Percentiles rank a stretch among this genome's conserved stretches.
Evolutionary conservation across 2,113 vertebrate species (phyloP).

Genomic region (Rhineura floridana): DNA sequence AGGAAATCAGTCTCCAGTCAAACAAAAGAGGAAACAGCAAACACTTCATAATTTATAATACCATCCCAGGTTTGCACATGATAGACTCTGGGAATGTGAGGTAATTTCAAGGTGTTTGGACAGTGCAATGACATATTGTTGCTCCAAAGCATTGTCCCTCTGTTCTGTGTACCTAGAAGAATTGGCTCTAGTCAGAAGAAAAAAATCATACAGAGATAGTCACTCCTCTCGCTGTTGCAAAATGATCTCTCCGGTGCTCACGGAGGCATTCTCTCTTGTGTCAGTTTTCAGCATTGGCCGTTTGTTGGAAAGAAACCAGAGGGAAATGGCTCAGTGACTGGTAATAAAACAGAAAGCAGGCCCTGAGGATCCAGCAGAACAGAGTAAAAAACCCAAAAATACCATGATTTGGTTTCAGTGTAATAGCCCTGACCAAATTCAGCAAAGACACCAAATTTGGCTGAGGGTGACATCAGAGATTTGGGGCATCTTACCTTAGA

Average conservation of each 20-base stretch:
- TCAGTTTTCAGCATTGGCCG: neutral
- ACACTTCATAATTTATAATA: conserved; percentile 31
- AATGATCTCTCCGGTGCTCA: neutral
- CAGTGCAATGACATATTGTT: conserved; percentile 14
- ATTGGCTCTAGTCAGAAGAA: neutral
- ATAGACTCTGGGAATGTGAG: conserved; percentile 27
- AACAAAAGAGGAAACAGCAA: conserved; percentile 29
- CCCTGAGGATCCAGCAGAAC: too few relatives aligned
- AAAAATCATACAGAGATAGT: neutral
- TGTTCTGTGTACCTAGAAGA: conserved; percentile 19
- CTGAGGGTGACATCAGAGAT: too few relatives aligned
- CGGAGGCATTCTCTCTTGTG: too few relatives aligned
- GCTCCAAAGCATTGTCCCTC: neutral
- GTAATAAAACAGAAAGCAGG: neutral
- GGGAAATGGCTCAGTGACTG: neutral
- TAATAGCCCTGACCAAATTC: too few relatives aligned
- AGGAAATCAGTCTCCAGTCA: conserved; percentile 25
- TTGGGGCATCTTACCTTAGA: too few relatives aligned
- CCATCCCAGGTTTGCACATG: conserved; percentile 21
- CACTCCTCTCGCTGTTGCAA: neutral
- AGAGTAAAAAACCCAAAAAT: too few relatives aligned
- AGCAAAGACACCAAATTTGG: too few relatives aligned
- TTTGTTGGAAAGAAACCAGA: neutral
- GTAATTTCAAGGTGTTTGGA: conserved; percentile 36
- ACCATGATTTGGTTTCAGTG: too few relatives aligned